These are phyloP conservation scores for Mesitornis unicolor DNA, from an alignment of 2,113 vertebrate genomes.

Conservation along the genomic window DNA sequence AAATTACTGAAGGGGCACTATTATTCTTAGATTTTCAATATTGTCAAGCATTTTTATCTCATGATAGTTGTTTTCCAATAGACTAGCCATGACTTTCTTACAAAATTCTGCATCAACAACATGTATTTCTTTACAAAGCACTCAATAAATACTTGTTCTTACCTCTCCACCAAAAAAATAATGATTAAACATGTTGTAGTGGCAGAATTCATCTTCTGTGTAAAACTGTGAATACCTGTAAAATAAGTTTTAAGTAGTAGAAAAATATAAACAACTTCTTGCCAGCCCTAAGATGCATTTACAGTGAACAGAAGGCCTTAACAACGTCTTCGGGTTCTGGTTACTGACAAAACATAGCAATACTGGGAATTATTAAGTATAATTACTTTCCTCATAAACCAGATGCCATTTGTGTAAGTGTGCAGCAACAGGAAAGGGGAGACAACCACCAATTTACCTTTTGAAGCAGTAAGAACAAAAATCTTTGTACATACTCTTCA, in stretches of 20 bases:
- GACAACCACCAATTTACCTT: not conserved
- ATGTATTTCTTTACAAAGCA: not conserved
- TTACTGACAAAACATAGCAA: not conserved
- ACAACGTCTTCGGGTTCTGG: not conserved
- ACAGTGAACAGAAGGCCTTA: not conserved
- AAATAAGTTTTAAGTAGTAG: slow-evolving; percentile 25
- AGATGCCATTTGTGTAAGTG: not conserved
- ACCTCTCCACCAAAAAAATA: slow-evolving; percentile 94
- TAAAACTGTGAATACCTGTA: slow-evolving; percentile 94
- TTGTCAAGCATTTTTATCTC: not conserved
- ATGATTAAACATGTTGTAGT: slow-evolving; percentile 99
- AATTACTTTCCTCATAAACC: not conserved
- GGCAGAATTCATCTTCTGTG: slow-evolving; percentile 87
- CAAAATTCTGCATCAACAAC: not conserved
- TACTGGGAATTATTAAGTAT: not conserved
- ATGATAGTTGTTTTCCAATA: not conserved
- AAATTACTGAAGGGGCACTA: not conserved
- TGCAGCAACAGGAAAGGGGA: not conserved
- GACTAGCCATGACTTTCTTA: not conserved
- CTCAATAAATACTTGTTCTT: slow-evolving; percentile 30
- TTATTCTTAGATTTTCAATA: not conserved
- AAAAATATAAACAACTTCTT: not conserved
- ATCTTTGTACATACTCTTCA: not conserved
- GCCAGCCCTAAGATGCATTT: not conserved
- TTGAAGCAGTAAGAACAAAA: not conserved